phyloP scores from a whole-genome alignment of 1,140 invertebrate genomes.

The Zaprionus vittiger region DNA sequence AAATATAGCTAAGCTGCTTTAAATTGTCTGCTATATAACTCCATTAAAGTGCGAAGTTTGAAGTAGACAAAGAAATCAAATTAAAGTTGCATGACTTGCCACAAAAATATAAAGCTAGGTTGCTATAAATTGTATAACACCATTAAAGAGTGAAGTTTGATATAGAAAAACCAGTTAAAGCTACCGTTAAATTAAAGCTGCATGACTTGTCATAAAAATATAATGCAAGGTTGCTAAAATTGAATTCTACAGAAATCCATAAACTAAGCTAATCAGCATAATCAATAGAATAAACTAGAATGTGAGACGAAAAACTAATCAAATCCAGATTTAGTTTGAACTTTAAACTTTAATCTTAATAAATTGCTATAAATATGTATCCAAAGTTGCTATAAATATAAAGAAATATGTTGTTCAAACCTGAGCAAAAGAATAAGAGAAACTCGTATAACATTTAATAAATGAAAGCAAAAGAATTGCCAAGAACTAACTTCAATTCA shows the following conservation, averaged over 20 bases:
- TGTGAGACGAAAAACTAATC: background rate
- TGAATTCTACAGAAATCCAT: too few relatives aligned
- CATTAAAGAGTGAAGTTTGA: too few relatives aligned
- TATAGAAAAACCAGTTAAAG: too few relatives aligned
- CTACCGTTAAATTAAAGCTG: too few relatives aligned
- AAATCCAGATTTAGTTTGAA: background rate
- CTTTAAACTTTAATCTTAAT: background rate
- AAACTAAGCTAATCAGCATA: too few relatives aligned
- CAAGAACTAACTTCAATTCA: background rate
- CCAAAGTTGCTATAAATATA: background rate
- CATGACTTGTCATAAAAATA: too few relatives aligned
- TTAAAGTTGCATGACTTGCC: background rate
- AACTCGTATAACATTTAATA: background rate
- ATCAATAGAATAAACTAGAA: too few relatives aligned
- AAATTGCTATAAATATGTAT: background rate
- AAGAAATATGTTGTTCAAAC: background rate
- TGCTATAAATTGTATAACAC: background rate
- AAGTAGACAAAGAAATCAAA: background rate
- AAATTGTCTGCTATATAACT: background rate
- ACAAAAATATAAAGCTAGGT: background rate
- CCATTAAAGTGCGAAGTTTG: background rate
- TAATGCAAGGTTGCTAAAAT: too few relatives aligned
- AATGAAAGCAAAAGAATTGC: background rate
- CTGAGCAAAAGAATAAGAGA: background rate
- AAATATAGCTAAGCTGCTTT: background rate